Percentiles rank a stretch among this genome's conserved stretches.
phyloP scores from a whole-genome alignment of 2,888 invertebrate species.

The Brassicogethes aeneus region DNA sequence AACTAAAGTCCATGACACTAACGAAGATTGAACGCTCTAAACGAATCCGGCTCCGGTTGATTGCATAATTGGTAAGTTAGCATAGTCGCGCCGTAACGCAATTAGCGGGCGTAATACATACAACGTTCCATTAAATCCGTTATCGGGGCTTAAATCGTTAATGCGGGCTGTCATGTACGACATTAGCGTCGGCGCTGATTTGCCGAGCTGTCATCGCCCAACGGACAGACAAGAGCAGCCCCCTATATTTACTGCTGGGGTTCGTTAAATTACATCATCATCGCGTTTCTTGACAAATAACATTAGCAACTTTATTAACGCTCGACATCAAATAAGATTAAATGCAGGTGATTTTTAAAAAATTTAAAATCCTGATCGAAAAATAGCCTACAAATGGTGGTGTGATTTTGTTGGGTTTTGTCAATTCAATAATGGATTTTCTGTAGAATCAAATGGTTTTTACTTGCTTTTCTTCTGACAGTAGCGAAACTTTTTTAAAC shows the following conservation, averaged over 20 bases:
- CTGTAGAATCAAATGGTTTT: too few species aligned
- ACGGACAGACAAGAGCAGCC: constrained; percentile 20
- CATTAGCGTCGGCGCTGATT: constrained; percentile 39
- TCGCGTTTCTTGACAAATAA: constrained; percentile 24
- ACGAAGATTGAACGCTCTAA: too few species aligned
- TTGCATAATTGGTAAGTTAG: constrained; percentile 37
- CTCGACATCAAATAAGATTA: too few species aligned
- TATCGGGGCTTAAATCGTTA: constrained; percentile 40
- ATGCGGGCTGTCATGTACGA: constrained; percentile 40
- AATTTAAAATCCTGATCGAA: too few species aligned
- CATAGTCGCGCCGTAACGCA: constrained; percentile 34
- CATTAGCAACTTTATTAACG: constrained; percentile 16
- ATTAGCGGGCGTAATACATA: constrained; percentile 37
- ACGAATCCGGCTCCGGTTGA: too few species aligned
- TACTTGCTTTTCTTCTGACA: too few species aligned
- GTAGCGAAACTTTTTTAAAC: too few species aligned
- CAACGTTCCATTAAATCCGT: constrained; percentile 39
- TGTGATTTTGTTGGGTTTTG: too few species aligned
- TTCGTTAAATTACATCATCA: constrained; percentile 27
- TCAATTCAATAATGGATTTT: too few species aligned
- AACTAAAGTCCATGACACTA: too few species aligned
- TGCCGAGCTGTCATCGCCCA: constrained; percentile 31
- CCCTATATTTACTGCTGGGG: constrained; percentile 18
- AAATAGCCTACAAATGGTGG: too few species aligned
- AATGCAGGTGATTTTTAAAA: too few species aligned